phyloP scores from a whole-genome alignment of 2,797 vertebrate genomes.

The Tiaroga cobitis region DNA sequence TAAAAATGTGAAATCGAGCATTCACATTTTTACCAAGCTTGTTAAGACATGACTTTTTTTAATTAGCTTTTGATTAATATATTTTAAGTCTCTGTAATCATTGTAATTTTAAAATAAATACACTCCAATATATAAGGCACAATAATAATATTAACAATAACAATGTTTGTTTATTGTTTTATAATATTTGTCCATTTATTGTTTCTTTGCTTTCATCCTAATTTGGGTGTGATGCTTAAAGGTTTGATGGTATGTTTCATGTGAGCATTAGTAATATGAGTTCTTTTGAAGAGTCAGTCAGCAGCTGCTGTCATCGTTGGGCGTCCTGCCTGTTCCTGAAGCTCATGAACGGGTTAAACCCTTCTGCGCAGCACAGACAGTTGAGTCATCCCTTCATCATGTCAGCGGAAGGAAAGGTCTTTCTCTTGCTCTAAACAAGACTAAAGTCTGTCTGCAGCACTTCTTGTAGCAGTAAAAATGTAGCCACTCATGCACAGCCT shows the following conservation, averaged over 20 bases:
- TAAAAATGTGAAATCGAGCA: background rate
- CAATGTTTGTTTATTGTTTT: background rate
- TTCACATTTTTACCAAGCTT: background rate
- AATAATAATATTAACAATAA: background rate
- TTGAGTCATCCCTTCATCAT: constrained; percentile 41
- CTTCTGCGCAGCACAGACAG: constrained; percentile 20
- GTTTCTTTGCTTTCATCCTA: background rate
- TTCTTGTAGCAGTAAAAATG: constrained; percentile 5
- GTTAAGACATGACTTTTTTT: background rate
- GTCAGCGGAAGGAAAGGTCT: constrained; percentile 10
- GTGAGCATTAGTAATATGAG: constrained; percentile 17
- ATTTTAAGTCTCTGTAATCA: background rate
- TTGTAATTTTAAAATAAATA: background rate
- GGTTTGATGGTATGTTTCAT: background rate
- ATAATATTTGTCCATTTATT: background rate
- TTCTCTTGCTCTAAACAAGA: constrained; percentile 15
- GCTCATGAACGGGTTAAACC: constrained; percentile 33
- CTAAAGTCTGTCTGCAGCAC: background rate
- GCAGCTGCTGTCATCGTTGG: constrained; percentile 17
- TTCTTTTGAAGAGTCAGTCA: constrained; percentile 10
- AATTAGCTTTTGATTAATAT: background rate
- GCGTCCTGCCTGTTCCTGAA: constrained; percentile 12
- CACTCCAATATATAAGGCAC: background rate
- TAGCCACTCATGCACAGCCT: background rate
- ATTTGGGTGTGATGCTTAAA: background rate